These are phyloP conservation scores for Phoeniculus purpureus DNA, from an alignment of 2,797 vertebrate genomes.

Conservation along the genomic window DNA sequence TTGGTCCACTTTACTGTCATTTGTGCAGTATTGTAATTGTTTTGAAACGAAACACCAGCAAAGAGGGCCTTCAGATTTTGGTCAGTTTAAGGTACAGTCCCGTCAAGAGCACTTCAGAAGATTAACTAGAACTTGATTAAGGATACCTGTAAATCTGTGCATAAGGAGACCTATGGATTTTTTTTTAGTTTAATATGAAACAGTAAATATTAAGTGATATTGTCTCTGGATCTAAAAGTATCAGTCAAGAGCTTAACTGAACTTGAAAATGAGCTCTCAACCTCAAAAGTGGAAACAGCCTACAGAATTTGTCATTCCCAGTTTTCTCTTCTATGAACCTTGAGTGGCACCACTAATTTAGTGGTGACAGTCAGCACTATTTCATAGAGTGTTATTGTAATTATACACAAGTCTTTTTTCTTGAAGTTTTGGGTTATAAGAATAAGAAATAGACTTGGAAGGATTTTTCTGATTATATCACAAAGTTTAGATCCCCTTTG, in stretches of 20 bases:
- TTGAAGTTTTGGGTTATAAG: neutral
- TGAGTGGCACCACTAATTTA: neutral
- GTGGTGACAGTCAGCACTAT: neutral
- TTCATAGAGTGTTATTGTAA: neutral
- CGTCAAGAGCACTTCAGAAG: neutral
- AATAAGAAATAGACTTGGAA: neutral
- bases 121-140: neutral
- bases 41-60: neutral
- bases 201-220: neutral
- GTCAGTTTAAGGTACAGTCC: neutral
- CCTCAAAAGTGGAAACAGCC: neutral
- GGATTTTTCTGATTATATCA: neutral
- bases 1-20: neutral
- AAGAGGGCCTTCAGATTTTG: neutral
- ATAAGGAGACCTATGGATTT: neutral
- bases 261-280: neutral
- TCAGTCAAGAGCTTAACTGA: neutral
- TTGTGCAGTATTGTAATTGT: neutral
- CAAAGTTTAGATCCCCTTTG: neutral
- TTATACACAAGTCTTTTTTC: neutral
- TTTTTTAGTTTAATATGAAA: neutral
- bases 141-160: neutral
- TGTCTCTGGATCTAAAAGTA: neutral
- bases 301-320: neutral
- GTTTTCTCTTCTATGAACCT: accelerated